phyloP scores from a whole-genome alignment of 2,797 vertebrate genomes.

The Rhabdomys pumilio region DNA sequence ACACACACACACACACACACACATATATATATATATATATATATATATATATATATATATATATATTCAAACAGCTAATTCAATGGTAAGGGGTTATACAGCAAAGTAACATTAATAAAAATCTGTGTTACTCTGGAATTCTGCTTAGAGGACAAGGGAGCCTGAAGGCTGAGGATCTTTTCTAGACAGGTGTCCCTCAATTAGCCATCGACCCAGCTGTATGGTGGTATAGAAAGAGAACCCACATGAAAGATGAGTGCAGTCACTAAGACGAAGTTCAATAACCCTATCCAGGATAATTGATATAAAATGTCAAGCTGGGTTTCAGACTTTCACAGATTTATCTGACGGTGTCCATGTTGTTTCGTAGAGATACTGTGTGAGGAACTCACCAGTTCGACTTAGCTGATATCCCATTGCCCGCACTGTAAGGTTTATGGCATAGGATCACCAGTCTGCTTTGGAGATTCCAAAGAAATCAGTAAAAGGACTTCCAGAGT shows the following conservation, averaged over 20 bases:
- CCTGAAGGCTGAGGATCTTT: neutral
- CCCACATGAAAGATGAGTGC: neutral
- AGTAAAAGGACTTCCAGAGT: neutral
- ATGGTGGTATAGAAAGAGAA: neutral
- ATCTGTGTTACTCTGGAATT: neutral
- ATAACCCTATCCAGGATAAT: neutral
- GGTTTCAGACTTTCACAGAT: neutral
- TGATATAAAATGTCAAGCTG: neutral
- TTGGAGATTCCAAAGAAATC: neutral
- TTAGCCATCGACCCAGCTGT: neutral
- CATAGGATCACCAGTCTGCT: neutral
- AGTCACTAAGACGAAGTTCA: neutral
- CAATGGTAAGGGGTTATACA: neutral
- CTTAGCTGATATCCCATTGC: neutral
- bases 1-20: too few species aligned
- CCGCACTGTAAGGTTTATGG: neutral
- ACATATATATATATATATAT: too few species aligned
- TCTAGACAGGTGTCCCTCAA: neutral
- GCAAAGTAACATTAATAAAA: neutral
- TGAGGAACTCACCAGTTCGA: neutral
- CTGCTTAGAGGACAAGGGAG: neutral
- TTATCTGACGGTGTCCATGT: neutral
- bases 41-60: too few species aligned
- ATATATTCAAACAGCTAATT: neutral
- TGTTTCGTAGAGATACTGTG: neutral